A percentile compares a stretch with the other conserved stretches of the same genome.
phyloP scores from a whole-genome alignment of 2,113 vertebrate species.

The Phalacrocorax aristotelis region DNA sequence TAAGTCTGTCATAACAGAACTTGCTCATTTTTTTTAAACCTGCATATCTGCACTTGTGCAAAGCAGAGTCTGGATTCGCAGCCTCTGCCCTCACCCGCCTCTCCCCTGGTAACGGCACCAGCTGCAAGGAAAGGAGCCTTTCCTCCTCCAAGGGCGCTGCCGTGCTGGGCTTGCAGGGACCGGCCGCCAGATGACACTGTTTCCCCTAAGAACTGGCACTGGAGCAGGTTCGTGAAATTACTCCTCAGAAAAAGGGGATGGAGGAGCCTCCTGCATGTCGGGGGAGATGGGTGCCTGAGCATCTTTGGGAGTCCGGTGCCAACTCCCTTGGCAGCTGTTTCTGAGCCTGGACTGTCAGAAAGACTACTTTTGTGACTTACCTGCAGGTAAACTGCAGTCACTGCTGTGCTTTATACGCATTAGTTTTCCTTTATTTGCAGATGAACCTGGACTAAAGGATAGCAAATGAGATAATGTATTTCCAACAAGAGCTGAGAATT shows the following conservation, averaged over 20 bases:
- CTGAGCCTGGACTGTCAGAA: not conserved
- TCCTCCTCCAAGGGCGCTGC: accelerated
- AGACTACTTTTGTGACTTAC: accelerated
- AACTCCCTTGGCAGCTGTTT: not conserved
- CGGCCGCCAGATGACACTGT: conserved; percentile 50
- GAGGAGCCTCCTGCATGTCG: not conserved
- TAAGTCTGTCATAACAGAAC: not conserved
- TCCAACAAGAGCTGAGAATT: not conserved
- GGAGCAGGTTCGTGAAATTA: accelerated
- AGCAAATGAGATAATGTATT: not conserved
- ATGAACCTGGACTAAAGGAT: not conserved
- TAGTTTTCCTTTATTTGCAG: not conserved
- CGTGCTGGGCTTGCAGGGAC: not conserved
- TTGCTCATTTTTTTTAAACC: not conserved
- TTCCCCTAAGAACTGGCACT: not conserved
- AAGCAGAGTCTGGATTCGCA: not conserved
- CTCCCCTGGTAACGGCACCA: not conserved
- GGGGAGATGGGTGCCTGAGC: no score
- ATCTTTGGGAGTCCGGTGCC: not conserved
- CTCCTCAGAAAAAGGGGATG: not conserved
- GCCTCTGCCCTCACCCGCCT: not conserved
- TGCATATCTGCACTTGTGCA: not conserved
- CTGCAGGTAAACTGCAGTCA: not conserved
- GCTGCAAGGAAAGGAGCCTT: no score
- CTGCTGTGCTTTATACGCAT: not conserved